These are phyloP conservation scores for Pangasius macronema DNA, from an alignment of 2,797 vertebrate genomes.

Conservation along the genomic window DNA sequence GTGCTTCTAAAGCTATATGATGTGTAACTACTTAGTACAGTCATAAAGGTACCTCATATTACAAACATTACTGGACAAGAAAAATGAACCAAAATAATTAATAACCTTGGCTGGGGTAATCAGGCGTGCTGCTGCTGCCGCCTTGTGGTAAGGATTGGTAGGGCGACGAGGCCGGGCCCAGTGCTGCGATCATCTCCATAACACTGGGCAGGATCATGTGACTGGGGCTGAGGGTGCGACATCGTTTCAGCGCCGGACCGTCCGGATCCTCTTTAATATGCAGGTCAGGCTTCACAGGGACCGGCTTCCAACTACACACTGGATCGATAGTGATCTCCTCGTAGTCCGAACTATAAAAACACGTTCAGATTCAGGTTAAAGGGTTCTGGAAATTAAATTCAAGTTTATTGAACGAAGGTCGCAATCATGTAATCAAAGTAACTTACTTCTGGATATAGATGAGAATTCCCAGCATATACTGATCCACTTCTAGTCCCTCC, in stretches of 20 bases:
- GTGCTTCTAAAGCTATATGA: not conserved
- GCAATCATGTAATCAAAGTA: not conserved
- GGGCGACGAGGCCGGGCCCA: constrained; percentile 84
- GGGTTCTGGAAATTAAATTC: not conserved
- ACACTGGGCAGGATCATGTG: constrained; percentile 93
- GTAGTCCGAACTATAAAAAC: constrained; percentile 82
- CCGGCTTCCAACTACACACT: constrained; percentile 92
- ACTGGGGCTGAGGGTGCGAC: constrained; percentile 90
- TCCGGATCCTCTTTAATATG: constrained; percentile 92
- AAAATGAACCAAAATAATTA: not conserved
- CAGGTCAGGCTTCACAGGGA: constrained; percentile 89
- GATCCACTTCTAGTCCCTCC: constrained; percentile 94
- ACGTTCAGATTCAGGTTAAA: not conserved
- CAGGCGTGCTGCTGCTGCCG: constrained; percentile 71
- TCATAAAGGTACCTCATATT: not conserved
- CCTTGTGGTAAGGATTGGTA: constrained; percentile 75
- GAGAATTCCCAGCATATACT: constrained; percentile 95
- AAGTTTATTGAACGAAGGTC: not conserved
- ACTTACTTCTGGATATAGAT: constrained; percentile 95
- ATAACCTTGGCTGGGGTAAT: constrained; percentile 82
- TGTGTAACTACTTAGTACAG: not conserved
- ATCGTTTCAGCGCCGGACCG: constrained; percentile 88
- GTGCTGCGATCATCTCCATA: constrained; percentile 94
- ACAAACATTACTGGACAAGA: not conserved
- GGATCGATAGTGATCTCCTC: constrained; percentile 98